Evolutionary conservation across 2,113 vertebrate species (phyloP).

Genomic region (Scortum barcoo): DNA sequence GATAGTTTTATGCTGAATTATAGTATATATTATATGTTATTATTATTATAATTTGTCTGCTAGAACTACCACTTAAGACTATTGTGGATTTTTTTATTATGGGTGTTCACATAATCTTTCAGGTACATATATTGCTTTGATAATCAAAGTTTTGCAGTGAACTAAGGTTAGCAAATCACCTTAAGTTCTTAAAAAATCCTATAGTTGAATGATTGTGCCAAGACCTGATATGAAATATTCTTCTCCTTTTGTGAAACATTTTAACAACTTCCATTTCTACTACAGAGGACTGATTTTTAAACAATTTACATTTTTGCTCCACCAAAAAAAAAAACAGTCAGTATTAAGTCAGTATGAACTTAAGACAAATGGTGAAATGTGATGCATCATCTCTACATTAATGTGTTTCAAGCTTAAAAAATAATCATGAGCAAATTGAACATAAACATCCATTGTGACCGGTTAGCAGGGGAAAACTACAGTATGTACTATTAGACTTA

Average conservation of each 20-base stretch:
- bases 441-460: background rate
- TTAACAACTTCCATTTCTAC: background rate
- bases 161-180: background rate
- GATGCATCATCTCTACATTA: too few relatives aligned
- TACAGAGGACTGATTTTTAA: background rate
- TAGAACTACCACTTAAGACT: background rate
- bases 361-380: too few relatives aligned
- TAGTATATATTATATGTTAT: too few relatives aligned
- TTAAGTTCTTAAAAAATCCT: background rate
- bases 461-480: background rate
- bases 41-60: too few relatives aligned
- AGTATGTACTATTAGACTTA: conserved; percentile 27
- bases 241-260: background rate
- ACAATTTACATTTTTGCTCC: too few relatives aligned
- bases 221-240: background rate
- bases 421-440: too few relatives aligned
- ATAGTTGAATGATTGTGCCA: background rate
- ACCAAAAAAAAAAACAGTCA: too few relatives aligned
- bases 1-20: background rate
- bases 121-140: background rate
- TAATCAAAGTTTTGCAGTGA: background rate
- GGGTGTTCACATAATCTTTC: background rate
- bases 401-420: too few relatives aligned
- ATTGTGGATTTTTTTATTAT: background rate
- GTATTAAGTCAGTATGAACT: too few relatives aligned